Conservation (phyloP, 2,888 invertebrate species). For the Dasypogon diadema region DNA sequence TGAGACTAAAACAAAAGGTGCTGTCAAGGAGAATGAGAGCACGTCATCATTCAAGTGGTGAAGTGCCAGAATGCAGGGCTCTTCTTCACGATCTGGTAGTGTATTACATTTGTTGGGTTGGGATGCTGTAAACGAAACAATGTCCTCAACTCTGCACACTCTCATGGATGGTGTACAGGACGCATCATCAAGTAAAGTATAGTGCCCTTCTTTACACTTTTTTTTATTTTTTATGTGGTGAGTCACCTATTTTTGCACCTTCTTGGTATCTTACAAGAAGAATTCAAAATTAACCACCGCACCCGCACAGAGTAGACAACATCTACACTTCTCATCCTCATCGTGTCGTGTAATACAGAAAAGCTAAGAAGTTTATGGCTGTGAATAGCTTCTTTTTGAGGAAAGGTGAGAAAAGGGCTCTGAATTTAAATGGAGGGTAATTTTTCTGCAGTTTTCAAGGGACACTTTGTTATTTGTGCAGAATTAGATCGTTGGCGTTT, state of each 20-base stretch:
- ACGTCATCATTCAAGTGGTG: constrained; percentile 36
- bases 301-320: too few relatives aligned
- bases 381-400: constrained; percentile 16
- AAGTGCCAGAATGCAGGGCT: constrained; percentile 42
- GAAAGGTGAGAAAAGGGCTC: not conserved
- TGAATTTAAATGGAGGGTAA: constrained; percentile 24
- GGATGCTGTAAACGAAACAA: constrained; percentile 12
- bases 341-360: constrained; percentile 31
- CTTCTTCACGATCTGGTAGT: constrained; percentile 42
- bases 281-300: constrained; percentile 40
- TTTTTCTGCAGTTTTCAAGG: constrained; percentile 1
- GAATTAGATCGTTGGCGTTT: not conserved
- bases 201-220: constrained; percentile 35
- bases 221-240: constrained; percentile 26
- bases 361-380: constrained; percentile 35
- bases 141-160: not conserved
- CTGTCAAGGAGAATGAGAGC: constrained; percentile 34
- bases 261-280: not conserved
- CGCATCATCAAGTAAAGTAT: constrained; percentile 36
- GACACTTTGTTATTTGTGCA: not conserved
- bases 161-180: not conserved
- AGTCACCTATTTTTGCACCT: constrained; percentile 26
- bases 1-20: constrained; percentile 33
- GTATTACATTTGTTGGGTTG: constrained; percentile 14
- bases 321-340: not conserved